These are phyloP conservation scores for Mesorhabditis sp. DNA, from an alignment of 2,888 invertebrate genomes.

Conservation along the genomic window DNA sequence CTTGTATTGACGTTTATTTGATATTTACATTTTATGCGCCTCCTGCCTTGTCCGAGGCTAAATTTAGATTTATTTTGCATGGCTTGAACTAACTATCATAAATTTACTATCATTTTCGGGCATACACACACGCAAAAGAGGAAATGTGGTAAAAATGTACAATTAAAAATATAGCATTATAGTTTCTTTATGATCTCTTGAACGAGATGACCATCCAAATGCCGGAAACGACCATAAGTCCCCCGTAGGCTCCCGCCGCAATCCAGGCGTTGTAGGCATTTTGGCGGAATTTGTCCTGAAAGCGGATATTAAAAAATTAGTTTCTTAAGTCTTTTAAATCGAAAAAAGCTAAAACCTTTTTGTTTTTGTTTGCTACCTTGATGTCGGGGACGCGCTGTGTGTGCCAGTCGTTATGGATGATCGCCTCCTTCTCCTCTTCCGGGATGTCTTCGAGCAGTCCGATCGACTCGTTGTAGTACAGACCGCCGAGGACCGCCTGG, in stretches of 20 bases:
- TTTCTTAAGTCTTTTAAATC: no score
- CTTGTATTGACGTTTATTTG: no score
- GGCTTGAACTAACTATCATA: not conserved
- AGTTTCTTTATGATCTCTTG: not conserved
- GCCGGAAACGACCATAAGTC: not conserved
- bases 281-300: constrained; percentile 5
- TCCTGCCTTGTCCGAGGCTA: no score
- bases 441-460: constrained; percentile 25
- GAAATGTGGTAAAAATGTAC: not conserved
- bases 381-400: not conserved
- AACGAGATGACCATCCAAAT: not conserved
- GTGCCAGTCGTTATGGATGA: not conserved
- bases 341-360: no score
- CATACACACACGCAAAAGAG: not conserved
- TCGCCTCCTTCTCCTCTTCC: not conserved
- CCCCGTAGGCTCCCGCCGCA: not conserved
- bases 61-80: no score
- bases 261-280: not conserved
- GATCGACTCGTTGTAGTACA: constrained; percentile 26
- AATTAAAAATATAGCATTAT: not conserved
- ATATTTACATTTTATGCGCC: no score
- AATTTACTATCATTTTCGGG: not conserved
- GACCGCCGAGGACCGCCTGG: constrained; percentile 18
- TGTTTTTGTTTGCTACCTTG: not conserved
- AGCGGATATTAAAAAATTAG: not conserved